These are phyloP conservation scores for Bucorvus abyssinicus DNA, from an alignment of 2,797 vertebrate species.

Conservation along the genomic window DNA sequence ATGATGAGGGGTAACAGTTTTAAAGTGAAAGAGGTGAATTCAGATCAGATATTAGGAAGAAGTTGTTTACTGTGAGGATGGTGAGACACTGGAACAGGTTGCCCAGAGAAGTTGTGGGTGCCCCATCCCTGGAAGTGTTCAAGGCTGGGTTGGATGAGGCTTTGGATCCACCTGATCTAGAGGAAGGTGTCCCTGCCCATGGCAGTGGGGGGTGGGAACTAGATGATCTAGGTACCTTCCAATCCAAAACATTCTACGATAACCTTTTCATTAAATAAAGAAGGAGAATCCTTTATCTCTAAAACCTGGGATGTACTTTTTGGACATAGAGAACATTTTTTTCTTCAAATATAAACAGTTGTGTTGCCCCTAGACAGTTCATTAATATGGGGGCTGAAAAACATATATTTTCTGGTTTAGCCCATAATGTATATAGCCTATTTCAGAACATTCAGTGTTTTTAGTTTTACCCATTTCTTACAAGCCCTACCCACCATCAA, in stretches of 20 bases:
- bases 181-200: background rate
- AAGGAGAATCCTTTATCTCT: background rate
- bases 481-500: background rate
- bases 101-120: background rate
- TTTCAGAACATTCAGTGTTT: background rate
- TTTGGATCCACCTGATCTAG: background rate
- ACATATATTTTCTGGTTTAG: background rate
- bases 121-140: background rate
- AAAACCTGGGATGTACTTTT: background rate
- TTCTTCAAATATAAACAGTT: background rate
- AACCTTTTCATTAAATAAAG: background rate
- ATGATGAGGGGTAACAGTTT: background rate
- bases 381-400: background rate
- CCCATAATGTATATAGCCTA: background rate
- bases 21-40: background rate
- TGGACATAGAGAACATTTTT: background rate
- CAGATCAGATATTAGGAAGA: background rate
- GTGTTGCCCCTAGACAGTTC: background rate
- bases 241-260: background rate
- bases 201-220: background rate
- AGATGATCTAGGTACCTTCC: background rate
- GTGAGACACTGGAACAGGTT: background rate
- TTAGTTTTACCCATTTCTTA: background rate
- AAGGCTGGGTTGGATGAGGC: background rate
- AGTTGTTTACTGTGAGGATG: background rate